Percentiles rank a stretch among this genome's conserved stretches.
Conservation (phyloP, 1,140 invertebrate species). For the Pinna nobilis region DNA sequence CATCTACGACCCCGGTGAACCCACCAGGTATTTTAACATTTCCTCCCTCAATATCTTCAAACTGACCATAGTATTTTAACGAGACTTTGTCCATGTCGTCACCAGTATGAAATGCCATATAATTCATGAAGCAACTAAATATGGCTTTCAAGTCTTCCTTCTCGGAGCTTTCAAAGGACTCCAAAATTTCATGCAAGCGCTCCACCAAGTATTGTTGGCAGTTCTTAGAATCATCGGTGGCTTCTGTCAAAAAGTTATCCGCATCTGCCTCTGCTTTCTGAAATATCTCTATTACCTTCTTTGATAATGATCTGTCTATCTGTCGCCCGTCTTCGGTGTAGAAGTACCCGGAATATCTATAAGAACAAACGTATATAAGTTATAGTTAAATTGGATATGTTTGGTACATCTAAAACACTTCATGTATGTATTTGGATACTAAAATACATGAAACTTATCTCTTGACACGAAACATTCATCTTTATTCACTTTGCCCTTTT, state of each 20-base stretch:
- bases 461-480: too few species aligned
- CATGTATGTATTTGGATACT: neutral
- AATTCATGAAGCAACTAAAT: constrained; percentile 39
- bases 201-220: constrained; percentile 3
- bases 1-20: constrained; percentile 71
- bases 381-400: neutral
- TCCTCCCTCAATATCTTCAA: constrained; percentile 18
- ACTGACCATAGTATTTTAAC: constrained; percentile 24
- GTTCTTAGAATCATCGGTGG: neutral
- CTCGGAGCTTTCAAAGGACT: neutral
- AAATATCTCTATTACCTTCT: constrained; percentile 32
- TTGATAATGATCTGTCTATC: constrained; percentile 28
- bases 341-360: constrained; percentile 36
- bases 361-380: neutral
- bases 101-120: constrained; percentile 40
- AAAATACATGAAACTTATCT: too few species aligned
- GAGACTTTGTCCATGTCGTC: constrained; percentile 27
- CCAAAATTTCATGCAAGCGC: neutral
- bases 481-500: too few species aligned
- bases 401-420: neutral
- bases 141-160: constrained; percentile 9
- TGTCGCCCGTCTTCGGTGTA: constrained; percentile 35
- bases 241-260: neutral
- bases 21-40: constrained; percentile 45
- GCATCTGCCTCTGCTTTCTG: constrained; percentile 11